Percentiles rank a stretch among this genome's conserved stretches.
These are phyloP conservation scores for Hyles lineata DNA, from an alignment of 2,888 invertebrate species.

Conservation along the genomic window DNA sequence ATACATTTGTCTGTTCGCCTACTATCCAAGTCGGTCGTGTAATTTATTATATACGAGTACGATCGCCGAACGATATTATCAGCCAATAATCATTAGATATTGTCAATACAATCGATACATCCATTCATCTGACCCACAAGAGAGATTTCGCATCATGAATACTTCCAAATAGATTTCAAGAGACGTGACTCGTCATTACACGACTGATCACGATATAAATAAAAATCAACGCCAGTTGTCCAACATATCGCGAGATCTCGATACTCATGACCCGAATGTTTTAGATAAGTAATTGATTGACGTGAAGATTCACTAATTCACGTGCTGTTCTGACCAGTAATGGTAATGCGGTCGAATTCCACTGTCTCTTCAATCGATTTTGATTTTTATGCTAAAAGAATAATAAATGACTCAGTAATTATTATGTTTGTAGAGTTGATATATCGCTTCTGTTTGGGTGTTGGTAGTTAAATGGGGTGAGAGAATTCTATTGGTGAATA, in stretches of 20 bases:
- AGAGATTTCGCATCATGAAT: constrained; percentile 30
- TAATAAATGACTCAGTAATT: background rate
- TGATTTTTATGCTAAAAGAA: background rate
- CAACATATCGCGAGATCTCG: constrained; percentile 66
- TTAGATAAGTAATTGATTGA: constrained; percentile 73
- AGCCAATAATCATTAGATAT: constrained; percentile 24
- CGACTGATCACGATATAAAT: constrained; percentile 74
- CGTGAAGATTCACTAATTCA: constrained; percentile 73
- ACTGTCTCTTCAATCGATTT: background rate
- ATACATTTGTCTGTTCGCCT: constrained; percentile 17
- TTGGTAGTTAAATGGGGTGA: background rate
- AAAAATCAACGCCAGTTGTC: constrained; percentile 62
- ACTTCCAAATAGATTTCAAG: constrained; percentile 38
- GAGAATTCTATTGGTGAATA: constrained; percentile 46
- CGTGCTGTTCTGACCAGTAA: constrained; percentile 38
- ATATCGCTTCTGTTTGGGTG: background rate
- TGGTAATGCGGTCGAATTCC: constrained; percentile 33
- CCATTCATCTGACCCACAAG: constrained; percentile 27
- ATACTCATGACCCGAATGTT: constrained; percentile 76
- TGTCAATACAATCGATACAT: constrained; percentile 41
- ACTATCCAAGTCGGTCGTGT: constrained; percentile 17
- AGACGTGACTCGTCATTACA: constrained; percentile 70
- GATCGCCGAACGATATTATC: constrained; percentile 14
- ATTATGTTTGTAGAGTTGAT: background rate
- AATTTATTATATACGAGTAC: constrained; percentile 9